Conservation (phyloP, 2,113 vertebrate genomes). For the Microcebus lehilahytsara region DNA sequence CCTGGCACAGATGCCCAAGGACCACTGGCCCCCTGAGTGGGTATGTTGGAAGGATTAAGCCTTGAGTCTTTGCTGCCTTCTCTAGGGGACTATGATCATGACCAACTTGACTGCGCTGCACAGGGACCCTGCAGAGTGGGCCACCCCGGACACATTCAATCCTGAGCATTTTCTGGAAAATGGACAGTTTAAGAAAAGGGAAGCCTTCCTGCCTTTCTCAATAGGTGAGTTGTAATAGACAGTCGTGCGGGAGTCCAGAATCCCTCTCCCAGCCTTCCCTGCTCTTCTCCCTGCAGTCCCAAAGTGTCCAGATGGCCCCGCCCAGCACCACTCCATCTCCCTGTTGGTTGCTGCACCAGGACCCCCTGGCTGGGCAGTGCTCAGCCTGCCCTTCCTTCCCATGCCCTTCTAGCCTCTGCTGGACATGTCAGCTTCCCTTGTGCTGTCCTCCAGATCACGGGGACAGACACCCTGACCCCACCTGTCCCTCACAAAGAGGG, state of each 20-base stretch:
- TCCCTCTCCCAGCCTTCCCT: background rate
- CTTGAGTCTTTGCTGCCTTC: background rate
- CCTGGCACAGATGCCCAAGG: accelerated
- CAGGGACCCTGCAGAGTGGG: slow-evolving; percentile 89
- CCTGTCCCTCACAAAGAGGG: background rate
- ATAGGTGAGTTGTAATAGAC: slow-evolving; percentile 82
- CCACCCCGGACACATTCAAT: slow-evolving; percentile 89
- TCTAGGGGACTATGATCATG: slow-evolving; percentile 85
- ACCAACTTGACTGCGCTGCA: slow-evolving; percentile 87
- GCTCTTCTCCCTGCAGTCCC: background rate
- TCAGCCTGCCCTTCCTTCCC: background rate
- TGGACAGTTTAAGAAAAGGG: slow-evolving; percentile 87
- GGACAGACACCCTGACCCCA: background rate
- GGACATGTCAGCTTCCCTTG: background rate
- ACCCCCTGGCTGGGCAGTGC: background rate
- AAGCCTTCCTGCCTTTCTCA: slow-evolving; percentile 92
- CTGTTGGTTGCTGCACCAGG: accelerated
- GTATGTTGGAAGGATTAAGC: background rate
- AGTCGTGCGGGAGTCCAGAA: background rate
- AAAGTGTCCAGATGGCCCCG: background rate
- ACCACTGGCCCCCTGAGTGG: accelerated
- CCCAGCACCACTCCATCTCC: background rate
- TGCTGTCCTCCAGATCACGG: background rate
- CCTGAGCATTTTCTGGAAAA: slow-evolving; percentile 92
- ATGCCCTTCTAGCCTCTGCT: background rate